Evolutionary conservation across 2,888 invertebrate genomes (phyloP).

Genomic region (Danaus chrysippus): DNA sequence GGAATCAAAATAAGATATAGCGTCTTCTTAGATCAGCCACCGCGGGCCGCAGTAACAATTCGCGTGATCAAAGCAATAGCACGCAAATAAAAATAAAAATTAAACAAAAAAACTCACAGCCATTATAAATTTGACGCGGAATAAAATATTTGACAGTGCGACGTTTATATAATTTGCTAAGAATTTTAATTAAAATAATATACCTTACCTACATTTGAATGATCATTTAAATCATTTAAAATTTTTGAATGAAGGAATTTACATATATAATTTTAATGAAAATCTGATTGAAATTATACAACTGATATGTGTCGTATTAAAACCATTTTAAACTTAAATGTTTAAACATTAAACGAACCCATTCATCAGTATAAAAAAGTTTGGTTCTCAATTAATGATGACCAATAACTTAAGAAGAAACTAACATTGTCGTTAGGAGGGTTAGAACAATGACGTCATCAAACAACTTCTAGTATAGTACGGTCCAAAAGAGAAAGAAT

Average conservation of each 20-base stretch:
- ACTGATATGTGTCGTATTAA: no score
- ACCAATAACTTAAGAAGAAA: not conserved
- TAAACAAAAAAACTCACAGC: slow-evolving; percentile 29
- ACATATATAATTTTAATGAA: no score
- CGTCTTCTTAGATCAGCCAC: slow-evolving; percentile 12
- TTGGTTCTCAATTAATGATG: not conserved
- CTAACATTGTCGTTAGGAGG: no score
- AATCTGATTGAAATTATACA: no score
- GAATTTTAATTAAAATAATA: slow-evolving; percentile 39
- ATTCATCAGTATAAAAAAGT: not conserved
- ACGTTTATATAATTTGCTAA: slow-evolving; percentile 28
- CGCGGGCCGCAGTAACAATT: slow-evolving; percentile 10
- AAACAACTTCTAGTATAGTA: no score
- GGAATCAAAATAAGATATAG: no score
- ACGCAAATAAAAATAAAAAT: slow-evolving; percentile 13
- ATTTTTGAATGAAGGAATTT: no score
- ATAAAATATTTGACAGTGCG: slow-evolving; percentile 48
- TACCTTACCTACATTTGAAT: slow-evolving; percentile 24
- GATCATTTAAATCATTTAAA: not conserved
- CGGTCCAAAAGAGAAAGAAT: no score
- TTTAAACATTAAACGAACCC: not conserved
- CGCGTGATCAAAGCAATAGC: slow-evolving; percentile 22
- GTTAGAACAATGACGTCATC: no score
- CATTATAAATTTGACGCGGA: slow-evolving; percentile 56
- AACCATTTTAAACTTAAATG: not conserved